Evolutionary conservation across 2,113 vertebrate genomes (phyloP), one percentile per base, ranked within the genome.

Genomic region (Hemibagrus wyckioides): DNA sequence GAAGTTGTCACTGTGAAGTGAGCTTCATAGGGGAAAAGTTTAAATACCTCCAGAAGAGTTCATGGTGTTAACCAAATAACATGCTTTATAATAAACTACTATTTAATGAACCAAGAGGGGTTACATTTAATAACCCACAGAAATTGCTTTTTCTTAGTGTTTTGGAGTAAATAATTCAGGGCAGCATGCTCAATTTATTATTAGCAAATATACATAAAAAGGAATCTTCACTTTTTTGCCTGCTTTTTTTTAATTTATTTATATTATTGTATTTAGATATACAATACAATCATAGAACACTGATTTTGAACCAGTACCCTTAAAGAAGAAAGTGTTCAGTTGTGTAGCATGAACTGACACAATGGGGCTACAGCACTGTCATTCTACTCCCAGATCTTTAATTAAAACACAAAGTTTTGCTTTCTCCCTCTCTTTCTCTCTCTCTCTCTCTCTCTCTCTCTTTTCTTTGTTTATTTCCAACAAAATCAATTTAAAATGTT

Each of bases 341-440:
- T 52, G 23, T 88, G 59, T 87, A 63, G 80, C 84, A 76, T 36
- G 81, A 81, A 52, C 56, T 92, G 90, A 92, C 91, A 91, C 91
- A 92, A 90, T 91, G 89, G 69, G 90, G 89, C 87, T 88, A 87
- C 54, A 56, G 54, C 33, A 30, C 11, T 79, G 73, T 80, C 77
- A 89, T 50, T 89, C 86, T 65, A 21, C 84, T 89, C 75, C 85
- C 63, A 86, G 44, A 85, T 23, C 48, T 87, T 89, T 80, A 89
- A 92, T 92, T 86, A 89, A 87, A 84, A 85, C 84, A 88, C 50
- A 69, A 82, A 69, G 67, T 86, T 21, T 69, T 52, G 48, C 88
- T 86, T 65, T 67, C 17, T 54, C 33, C 33, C 50, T 82, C 80
- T 56, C 2, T 14, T 14, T 56, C 73, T 52, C 50, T 75, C 83